Evolutionary conservation across 2,797 vertebrate species (phyloP).

Genomic region (Peromyscus nudipes): DNA sequence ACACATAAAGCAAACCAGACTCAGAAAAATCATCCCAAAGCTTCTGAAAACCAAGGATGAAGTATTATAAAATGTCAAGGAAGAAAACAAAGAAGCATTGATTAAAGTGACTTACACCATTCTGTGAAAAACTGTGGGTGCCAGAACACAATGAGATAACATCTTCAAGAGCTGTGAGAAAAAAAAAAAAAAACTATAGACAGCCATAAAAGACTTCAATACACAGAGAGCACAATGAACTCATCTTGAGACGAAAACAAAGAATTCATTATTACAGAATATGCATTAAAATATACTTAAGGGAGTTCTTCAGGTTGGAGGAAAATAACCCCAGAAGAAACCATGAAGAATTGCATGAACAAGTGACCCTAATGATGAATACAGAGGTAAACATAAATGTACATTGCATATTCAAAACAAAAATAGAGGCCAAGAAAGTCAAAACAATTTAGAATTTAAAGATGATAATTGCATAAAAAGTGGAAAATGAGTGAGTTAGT

Average conservation of each 20-base stretch:
- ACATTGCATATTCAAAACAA: background rate
- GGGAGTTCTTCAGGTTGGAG: background rate
- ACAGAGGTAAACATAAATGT: background rate
- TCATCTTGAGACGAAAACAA: background rate
- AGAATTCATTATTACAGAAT: background rate
- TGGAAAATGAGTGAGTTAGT: background rate
- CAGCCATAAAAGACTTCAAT: background rate
- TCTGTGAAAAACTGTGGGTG: background rate
- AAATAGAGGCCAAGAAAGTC: background rate
- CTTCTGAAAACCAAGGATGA: constrained; percentile 18
- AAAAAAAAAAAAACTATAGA: background rate
- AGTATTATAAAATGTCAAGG: background rate
- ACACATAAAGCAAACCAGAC: background rate
- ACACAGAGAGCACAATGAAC: background rate
- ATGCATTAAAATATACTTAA: background rate
- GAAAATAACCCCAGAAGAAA: constrained; percentile 16
- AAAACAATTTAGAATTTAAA: constrained; percentile 15
- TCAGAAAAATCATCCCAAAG: background rate
- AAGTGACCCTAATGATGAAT: background rate
- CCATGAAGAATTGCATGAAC: background rate
- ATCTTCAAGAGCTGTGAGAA: background rate
- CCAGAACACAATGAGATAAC: background rate
- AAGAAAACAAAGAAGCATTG: constrained; percentile 7
- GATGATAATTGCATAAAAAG: background rate
- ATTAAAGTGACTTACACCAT: constrained; percentile 6